Base-by-base conservation (phyloP, 2,113 vertebrate genomes). In the Lepus timidus region DNA sequence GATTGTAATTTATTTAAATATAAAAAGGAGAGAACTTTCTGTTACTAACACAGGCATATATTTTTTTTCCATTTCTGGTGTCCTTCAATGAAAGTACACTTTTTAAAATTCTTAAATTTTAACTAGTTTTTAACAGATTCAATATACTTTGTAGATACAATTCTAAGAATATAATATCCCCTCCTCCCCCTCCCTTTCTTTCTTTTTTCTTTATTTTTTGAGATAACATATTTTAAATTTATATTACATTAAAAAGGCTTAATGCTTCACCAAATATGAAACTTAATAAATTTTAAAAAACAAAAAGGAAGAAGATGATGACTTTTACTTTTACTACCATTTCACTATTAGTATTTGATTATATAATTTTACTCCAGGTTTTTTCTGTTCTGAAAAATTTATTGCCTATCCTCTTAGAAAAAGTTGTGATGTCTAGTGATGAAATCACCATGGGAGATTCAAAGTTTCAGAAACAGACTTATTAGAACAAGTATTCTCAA, bases 311-410 rank as follows among this genome's bases (percentile, higher is more conserved):
- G 44, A 88, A 93, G 11, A 8, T 39, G 23, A 19, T 64, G 93
- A 79, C 85, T 27, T 84, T 84, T 58, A 81, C 36, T 90, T 84
- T 84, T 58, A 81, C n/a, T 90, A 20, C 17, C 25, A 62, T 64
- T 91, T 95, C 20, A 78, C 14, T 87, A 78, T 55, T 74, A 51
- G 27, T 33, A 93, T 88, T 88, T 92, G 49, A 92, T 90, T 67
- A 78, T 67, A 78, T 29, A 74, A 44, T 84, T 89, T 86, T 85
- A 31, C 22, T 64, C 8, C n/a, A 29, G 6, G 5, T 55, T 85
- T 86, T 80, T n/a, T 33, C 20, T 55, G 4, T 51, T 64, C 55
- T 89, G 36, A 82, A 88, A 52, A 84, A 73, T 95, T 36, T 93
- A 67, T 49, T 74, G 23, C 17, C 31, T 85, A 7, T 39, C 44